phyloP scores from a whole-genome alignment of 2,888 invertebrate genomes.

The Xestia xanthographa region DNA sequence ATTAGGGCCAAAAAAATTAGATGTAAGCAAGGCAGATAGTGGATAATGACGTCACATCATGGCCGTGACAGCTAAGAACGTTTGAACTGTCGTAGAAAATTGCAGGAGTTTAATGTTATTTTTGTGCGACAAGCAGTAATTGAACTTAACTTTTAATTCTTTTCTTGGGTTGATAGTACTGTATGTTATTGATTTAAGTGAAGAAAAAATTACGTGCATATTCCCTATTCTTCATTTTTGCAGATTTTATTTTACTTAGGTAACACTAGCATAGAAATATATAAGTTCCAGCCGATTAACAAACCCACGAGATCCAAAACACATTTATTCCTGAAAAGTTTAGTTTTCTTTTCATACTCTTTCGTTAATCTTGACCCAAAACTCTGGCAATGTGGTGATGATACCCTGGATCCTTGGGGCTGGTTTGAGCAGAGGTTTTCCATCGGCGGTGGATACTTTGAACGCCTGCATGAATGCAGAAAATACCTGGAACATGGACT shows the following conservation, averaged over 20 bases:
- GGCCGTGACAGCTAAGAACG: too few species aligned
- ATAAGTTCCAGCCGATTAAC: constrained; percentile 6
- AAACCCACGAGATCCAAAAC: constrained; percentile 3
- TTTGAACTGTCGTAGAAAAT: too few species aligned
- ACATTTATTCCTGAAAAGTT: background rate
- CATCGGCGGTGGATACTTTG: constrained; percentile 88
- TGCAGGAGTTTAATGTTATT: too few species aligned
- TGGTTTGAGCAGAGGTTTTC: constrained; percentile 78
- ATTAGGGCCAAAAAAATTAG: too few species aligned
- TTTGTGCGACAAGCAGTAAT: too few species aligned
- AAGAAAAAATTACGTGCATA: too few species aligned
- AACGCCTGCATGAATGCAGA: constrained; percentile 92
- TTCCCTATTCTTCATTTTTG: background rate
- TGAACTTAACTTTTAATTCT: too few species aligned
- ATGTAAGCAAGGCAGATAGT: too few species aligned
- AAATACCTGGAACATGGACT: constrained; percentile 91
- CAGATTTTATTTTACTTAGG: background rate
- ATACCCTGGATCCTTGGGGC: constrained; percentile 88
- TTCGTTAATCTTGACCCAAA: constrained; percentile 89
- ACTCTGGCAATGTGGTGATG: constrained; percentile 89
- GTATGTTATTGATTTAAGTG: too few species aligned
- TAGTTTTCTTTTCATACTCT: constrained; percentile 66
- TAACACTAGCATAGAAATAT: background rate
- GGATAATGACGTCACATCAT: too few species aligned
- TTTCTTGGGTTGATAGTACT: too few species aligned